Evolutionary conservation across 2,797 vertebrate species (phyloP).

Genomic region (Melanotaenia parkinsoni): DNA sequence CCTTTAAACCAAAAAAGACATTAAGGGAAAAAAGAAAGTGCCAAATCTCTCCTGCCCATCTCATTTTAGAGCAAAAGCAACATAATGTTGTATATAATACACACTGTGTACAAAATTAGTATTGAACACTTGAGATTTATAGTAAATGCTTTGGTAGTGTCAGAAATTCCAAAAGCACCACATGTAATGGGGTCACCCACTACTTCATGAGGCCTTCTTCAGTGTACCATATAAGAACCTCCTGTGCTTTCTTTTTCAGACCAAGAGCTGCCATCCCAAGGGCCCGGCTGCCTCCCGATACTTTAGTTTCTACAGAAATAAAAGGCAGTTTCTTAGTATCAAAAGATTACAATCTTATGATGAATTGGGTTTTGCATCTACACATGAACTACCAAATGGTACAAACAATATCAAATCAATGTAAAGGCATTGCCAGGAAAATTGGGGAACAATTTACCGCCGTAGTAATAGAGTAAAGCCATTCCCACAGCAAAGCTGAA

Average conservation of each 20-base stretch:
- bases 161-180: constrained; percentile 12
- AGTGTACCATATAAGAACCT: constrained; percentile 85
- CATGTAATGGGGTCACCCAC: constrained; percentile 14
- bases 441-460: constrained; percentile 69
- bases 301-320: constrained; percentile 73
- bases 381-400: background rate
- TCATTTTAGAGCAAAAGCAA: constrained; percentile 22
- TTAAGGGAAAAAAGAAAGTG: constrained; percentile 15
- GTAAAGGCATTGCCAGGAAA: background rate
- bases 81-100: constrained; percentile 22
- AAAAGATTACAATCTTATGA: background rate
- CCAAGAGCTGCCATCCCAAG: constrained; percentile 83
- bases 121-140: constrained; percentile 34
- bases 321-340: constrained; percentile 15
- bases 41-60: constrained; percentile 6
- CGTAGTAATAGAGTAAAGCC: constrained; percentile 83
- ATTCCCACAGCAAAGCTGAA: constrained; percentile 81
- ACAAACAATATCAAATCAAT: background rate
- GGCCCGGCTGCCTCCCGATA: constrained; percentile 71
- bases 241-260: constrained; percentile 77
- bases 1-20: constrained; percentile 17
- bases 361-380: background rate
- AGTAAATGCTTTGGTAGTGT: constrained; percentile 40
- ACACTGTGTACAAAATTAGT: constrained; percentile 48
- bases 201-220: constrained; percentile 73